A percentile compares a stretch with the other conserved stretches of the same genome.
Conservation (phyloP, 2,113 vertebrate genomes). For the Oxygymnocypris stewartii region DNA sequence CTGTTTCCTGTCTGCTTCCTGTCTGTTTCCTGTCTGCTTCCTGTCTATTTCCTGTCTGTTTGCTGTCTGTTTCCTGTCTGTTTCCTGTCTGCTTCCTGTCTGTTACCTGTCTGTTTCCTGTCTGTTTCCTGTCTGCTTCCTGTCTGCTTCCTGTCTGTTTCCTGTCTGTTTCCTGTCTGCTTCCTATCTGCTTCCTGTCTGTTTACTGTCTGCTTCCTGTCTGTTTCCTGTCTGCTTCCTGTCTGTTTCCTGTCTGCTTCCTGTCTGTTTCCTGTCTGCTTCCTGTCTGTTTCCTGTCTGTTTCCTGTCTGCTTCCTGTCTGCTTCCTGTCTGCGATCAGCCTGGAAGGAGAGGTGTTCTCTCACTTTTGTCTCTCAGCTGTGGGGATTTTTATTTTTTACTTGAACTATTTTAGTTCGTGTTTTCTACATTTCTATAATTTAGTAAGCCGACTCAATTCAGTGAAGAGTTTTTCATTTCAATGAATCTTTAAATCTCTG, state of each 20-base stretch:
- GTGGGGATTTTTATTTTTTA: background rate
- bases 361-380: background rate
- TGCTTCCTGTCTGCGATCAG: background rate
- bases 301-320: background rate
- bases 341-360: background rate
- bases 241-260: constrained; percentile 31
- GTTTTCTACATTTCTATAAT: too few relatives aligned
- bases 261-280: background rate
- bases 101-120: constrained; percentile 4
- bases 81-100: constrained; percentile 19
- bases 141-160: constrained; percentile 30
- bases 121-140: constrained; percentile 30
- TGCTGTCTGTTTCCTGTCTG: constrained; percentile 26
- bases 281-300: background rate
- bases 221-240: constrained; percentile 30
- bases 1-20: too few relatives aligned
- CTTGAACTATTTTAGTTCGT: too few relatives aligned
- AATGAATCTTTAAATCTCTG: too few relatives aligned
- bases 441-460: too few relatives aligned
- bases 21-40: background rate
- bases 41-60: background rate
- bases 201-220: background rate
- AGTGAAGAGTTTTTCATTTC: too few relatives aligned
- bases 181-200: constrained; percentile 26
- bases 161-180: constrained; percentile 30